Evolutionary conservation across 1,140 invertebrate genomes (phyloP), one percentile per base, ranked within the genome.

Genomic region (Drosophila azteca): DNA sequence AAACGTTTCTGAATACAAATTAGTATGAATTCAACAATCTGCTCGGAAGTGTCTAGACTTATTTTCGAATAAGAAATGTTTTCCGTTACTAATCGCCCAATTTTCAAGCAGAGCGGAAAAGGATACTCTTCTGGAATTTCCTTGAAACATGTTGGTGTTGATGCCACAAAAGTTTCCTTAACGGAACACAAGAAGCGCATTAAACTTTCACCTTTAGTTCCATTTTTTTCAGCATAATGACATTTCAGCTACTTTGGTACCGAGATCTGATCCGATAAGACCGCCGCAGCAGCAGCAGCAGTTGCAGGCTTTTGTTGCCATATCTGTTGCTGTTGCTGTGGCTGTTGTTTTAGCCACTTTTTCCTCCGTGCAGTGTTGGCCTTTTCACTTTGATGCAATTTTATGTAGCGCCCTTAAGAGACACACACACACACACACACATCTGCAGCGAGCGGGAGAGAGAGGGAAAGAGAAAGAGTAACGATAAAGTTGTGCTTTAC

Each of bases 401-500:
- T 55, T 53, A 43, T 61, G 73, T 66, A 62, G 51, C 35, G 53
- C 67, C 72, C 57, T 53, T 46, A 62, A 61, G 54, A 63, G 3
- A 22, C n/a, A 20, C 39, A 26, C 9, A 74, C 55, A 67, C 48
- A 70, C 64, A 9, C 9, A n/a, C n/a, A n/a, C n/a, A n/a, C n/a
- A n/a, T 31, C 29, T 8, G 29, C 8, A 9, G 8, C 2, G 29
- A 8, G 26, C 6, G 26, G 7, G 5, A 29, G 26, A 8, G 31
- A 9, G 9, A 9, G 24, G 17, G 29, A 35, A 3, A 11, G 31
- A 11, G 31, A 52, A 64, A 78, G 82, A 78, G 73, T 55, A 75
- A 78, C 83, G 82, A 71, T 76, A 87, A 87, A 85, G 78, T 85
- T 87, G 61, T 50, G 35, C 35, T 39, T 13, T 39, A 39, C 11